Base-by-base conservation (phyloP, 2,888 invertebrate species). In the Hypsopygia costalis region DNA sequence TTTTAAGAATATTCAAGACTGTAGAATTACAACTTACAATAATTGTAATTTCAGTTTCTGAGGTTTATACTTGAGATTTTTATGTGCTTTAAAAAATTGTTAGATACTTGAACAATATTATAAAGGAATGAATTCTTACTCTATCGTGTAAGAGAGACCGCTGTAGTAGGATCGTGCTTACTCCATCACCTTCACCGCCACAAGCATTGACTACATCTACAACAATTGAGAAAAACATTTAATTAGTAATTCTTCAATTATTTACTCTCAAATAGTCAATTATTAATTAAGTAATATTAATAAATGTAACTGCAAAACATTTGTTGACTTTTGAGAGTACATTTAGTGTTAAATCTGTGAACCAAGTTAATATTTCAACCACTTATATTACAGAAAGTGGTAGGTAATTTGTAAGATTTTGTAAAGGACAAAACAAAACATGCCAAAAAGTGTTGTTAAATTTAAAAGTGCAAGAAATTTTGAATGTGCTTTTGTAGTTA, bases 151-250 rank as follows among this genome's bases (percentile, higher is more conserved):
- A 89, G 81, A 86, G 87, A 85, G 89, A 89, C 89, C 89, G 88
- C 86, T 85, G 89, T 81, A 69, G 82, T 80, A 76, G 80, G 79
- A 82, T 85, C 90, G 90, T 88, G 89, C 88, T 87, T 71, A 68
- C 81, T 87, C 89, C 90, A 90, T 93, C 93, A 93, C 89, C 91
- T 91, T 93, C 94, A 94, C 93, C 94, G 93, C 94, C 94, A 94
- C 91, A 94, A 93, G 93, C 94, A 94, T 92, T 94, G 94, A 93
- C 94, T 94, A 93, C 94, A 94, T 93, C 94, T 94, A 93, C 91
- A 94, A 93, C 90, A 90, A 89, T 81, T 77, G 68, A 80, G 83
- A 90, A 88, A 81, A 72, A 75, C 73, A 75, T 67, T 70, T 16
- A 3, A 67, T 78, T 74, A 80, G 64, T 65, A 64, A 58, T 59